Evolutionary conservation across 2,888 invertebrate species (phyloP).

Genomic region (Philhelius pedissequus): DNA sequence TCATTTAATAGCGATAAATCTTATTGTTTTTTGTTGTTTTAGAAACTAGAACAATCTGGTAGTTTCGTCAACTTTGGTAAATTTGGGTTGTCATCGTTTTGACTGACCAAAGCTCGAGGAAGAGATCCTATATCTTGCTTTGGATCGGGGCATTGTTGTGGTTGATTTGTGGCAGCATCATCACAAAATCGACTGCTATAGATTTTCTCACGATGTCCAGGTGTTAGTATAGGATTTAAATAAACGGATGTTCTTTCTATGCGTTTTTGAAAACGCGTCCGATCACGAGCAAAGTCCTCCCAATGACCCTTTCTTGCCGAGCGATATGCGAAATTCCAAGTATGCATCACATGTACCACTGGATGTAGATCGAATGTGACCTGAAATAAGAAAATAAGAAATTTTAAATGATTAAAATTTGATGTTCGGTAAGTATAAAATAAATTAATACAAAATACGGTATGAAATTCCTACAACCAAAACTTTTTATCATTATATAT

Average conservation of each 20-base stretch:
- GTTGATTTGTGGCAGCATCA: slow-evolving; percentile 14
- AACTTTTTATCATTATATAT: too few relatives aligned
- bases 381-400: slow-evolving; percentile 76
- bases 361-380: slow-evolving; percentile 82
- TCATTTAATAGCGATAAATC: background rate
- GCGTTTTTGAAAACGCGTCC: slow-evolving; percentile 74
- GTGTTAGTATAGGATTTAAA: slow-evolving; percentile 73
- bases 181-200: slow-evolving; percentile 74
- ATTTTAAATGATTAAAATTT: background rate
- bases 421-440: background rate
- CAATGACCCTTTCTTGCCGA: slow-evolving; percentile 82
- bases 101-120: background rate
- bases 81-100: slow-evolving; percentile 26
- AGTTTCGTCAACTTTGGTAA: slow-evolving; percentile 46
- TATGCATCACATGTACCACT: slow-evolving; percentile 81
- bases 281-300: slow-evolving; percentile 82
- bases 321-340: slow-evolving; percentile 83
- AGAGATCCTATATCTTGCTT: slow-evolving; percentile 4
- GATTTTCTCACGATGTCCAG: slow-evolving; percentile 75
- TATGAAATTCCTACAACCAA: too few relatives aligned
- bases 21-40: background rate
- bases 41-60: slow-evolving; percentile 48
- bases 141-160: background rate
- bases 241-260: slow-evolving; percentile 72
- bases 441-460: background rate